Base-by-base conservation (phyloP, 2,113 vertebrate genomes). In the Poeciliopsis turrubarensis region DNA sequence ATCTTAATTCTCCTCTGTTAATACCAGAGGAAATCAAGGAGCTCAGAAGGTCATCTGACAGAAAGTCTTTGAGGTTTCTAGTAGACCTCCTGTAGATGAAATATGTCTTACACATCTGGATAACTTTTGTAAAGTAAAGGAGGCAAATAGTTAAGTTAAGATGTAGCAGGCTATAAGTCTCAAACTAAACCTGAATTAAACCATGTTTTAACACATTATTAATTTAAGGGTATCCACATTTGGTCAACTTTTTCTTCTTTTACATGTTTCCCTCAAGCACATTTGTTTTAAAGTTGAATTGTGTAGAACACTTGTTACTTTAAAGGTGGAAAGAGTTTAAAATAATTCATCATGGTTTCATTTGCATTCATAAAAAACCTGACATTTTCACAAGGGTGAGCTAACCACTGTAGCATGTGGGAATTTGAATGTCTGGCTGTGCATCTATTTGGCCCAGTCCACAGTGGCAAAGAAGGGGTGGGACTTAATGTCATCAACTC, bases 401-500 rank as follows among this genome's bases (percentile, higher is more conserved):
- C 19, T 15, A 47, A 19, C 15, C 44, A 19, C 44, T 5, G 44
- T 3, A 37, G 22, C 15, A 17, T 41, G n/a, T 29, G 32, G 80
- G 13, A 73, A 44, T 44, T 37, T 65, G 47, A 71, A 71, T 81
- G 68, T 80, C 31, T 34, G 41, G 25, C 67, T 65, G 65, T 29
- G 72, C 22, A 31, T 76, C 80, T 92, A 94, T 68, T 95, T 94
- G 80, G 94, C 89, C 97, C 97, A 98, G 82, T 95, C 92, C 92
- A 97, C 94, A 44, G 84, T 92, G 75, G 93, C 91, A 85, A 99
- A 99, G 92, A 99, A 99, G 0, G 98, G 97, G 86, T 99, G 98
- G 71, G 97, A 97, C 91, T 97, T 98, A 90, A 99, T 98, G 78
- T 99, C 97, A 89, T 99, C 98, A 37, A 95, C 97, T 51, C 97